Conservation (phyloP, 2,113 vertebrate genomes). For the Canis aureus region DNA sequence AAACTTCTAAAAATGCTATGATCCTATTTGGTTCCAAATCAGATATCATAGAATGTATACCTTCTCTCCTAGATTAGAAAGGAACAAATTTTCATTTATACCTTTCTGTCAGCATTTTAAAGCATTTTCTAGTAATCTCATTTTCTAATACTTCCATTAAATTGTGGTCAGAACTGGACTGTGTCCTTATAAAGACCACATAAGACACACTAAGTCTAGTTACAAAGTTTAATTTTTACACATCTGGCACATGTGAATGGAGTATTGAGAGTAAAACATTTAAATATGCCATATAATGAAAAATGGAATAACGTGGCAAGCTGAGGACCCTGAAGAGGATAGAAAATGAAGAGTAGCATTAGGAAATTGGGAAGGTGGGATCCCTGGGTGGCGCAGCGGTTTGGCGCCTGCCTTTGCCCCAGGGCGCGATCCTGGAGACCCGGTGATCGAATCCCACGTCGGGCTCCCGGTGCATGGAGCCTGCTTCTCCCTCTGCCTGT, state of each 20-base stretch:
- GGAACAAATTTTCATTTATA: background rate
- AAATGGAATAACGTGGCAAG: background rate
- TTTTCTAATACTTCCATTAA: constrained; percentile 18
- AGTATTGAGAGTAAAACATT: background rate
- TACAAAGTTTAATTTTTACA: constrained; percentile 41
- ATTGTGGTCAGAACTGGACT: background rate
- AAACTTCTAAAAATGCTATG: background rate
- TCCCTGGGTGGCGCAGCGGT: no score
- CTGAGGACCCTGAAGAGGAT: background rate
- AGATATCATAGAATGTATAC: background rate
- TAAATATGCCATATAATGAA: background rate
- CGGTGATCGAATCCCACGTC: no score
- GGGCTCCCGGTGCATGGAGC: no score
- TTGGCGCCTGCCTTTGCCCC: no score
- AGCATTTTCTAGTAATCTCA: constrained; percentile 40
- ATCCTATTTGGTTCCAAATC: background rate
- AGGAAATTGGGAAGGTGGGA: background rate
- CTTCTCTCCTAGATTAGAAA: background rate
- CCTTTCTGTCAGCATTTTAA: constrained; percentile 35
- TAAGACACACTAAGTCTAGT: background rate
- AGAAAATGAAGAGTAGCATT: background rate
- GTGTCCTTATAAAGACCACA: constrained; percentile 8
- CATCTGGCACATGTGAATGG: background rate
- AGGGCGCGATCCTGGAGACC: no score
- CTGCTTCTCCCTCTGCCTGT: no score